A percentile compares a stretch with the other conserved stretches of the same genome.
phyloP scores from a whole-genome alignment of 2,888 invertebrate species.

The Mallateleia sp. region DNA sequence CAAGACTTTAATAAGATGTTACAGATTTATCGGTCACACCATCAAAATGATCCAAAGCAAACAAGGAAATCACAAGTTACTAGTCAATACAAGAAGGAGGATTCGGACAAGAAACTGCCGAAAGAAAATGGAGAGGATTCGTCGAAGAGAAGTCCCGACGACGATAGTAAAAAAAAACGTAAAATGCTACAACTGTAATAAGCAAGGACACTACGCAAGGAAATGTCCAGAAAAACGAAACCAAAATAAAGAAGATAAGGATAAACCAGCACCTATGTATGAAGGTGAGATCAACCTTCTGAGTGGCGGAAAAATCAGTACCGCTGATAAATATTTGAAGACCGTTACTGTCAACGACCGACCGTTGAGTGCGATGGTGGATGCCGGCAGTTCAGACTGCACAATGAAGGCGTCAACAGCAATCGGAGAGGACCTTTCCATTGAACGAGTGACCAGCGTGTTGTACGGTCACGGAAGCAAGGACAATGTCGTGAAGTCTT shows the following conservation, averaged over 20 bases:
- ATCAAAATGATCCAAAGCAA: neutral
- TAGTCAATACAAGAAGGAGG: neutral
- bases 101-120: neutral
- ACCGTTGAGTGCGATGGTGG: slow-evolving; percentile 53
- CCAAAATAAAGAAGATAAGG: neutral
- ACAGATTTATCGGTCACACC: slow-evolving; percentile 5
- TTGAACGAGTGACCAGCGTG: neutral
- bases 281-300: neutral
- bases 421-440: neutral
- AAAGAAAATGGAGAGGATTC: neutral
- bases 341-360: neutral
- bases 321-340: neutral
- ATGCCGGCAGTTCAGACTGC: too few species aligned
- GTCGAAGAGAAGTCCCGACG: neutral
- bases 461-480: slow-evolving; percentile 50
- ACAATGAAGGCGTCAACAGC: slow-evolving; percentile 62
- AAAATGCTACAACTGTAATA: neutral
- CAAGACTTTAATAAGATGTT: neutral
- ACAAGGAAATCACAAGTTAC: neutral
- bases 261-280: neutral
- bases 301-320: neutral
- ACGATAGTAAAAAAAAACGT: neutral
- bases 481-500: slow-evolving; percentile 40
- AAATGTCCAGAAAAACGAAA: neutral
- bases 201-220: neutral